Base-by-base conservation (phyloP, 2,113 vertebrate genomes). In the Acanthisitta chloris region DNA sequence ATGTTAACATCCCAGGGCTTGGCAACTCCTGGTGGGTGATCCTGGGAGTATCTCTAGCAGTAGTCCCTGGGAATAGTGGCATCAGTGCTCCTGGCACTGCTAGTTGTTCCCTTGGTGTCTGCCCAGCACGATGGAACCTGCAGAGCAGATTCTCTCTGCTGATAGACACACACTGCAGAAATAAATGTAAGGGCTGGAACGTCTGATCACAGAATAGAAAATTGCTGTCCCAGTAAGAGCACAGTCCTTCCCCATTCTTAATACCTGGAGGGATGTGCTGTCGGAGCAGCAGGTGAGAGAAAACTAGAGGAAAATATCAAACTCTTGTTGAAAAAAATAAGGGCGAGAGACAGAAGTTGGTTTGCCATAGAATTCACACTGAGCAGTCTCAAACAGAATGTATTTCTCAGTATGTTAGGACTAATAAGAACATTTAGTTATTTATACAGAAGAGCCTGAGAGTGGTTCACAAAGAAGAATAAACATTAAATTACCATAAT, bases 401-500 rank as follows among this genome's bases (percentile, higher is more conserved):
- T 65, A 62, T 96, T 96, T 95, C 82, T 96, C 93, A 94, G 86
- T 94, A 13, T 94, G 92, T 82, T 88, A 48, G 92, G 51, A 90
- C 93, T 96, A 96, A 96, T 95, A 95, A 92, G 86, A 92, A 36
- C 92, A 71, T 95, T 96, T 96, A 94, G 93, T 96, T 95, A 96
- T 95, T 96, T 96, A 95, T 97, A 97, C 58, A 81, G 92, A 92
- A 94, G 86, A 96, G 79, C 88, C 88, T 1, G 26, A 96, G 86
- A 92, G 72, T 90, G 55, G 58, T 90, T 97, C 65, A 69, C 78
- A 74, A 89, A 92, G 92, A 95, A 96, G 92, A 96, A 96, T 83
- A 85, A 95, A 90, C 84, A 96, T 86, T 91, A 81, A 92, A 97
- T 97, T 97, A 95, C 93, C 94, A 96, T 96, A 95, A 91, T 96